Evolutionary conservation across 2,888 invertebrate species (phyloP).

Genomic region (Argyresthia goedartella): DNA sequence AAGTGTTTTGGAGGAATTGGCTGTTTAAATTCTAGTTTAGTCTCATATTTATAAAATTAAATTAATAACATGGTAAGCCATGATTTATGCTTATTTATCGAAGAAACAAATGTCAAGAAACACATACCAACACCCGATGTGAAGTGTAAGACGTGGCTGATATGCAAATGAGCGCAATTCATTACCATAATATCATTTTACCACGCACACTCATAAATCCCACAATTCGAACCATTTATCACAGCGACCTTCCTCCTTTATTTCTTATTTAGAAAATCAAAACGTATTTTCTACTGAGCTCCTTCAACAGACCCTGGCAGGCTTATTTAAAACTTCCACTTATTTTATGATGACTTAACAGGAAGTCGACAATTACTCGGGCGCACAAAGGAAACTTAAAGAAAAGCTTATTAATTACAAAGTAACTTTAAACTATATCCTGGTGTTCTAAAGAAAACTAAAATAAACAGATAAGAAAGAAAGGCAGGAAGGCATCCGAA

Average conservation of each 20-base stretch:
- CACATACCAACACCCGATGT: neutral
- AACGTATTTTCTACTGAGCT: neutral
- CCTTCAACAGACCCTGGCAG: neutral
- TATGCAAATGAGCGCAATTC: slow-evolving; percentile 11
- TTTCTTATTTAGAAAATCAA: neutral
- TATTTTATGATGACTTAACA: slow-evolving; percentile 19
- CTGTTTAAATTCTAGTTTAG: too few species aligned
- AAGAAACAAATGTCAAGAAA: neutral
- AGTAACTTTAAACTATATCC: slow-evolving; percentile 21
- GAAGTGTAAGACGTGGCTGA: slow-evolving; percentile 3
- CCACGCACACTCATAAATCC: slow-evolving; percentile 5
- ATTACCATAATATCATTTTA: slow-evolving; percentile 9
- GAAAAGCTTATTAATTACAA: slow-evolving; percentile 32
- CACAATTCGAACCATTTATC: neutral
- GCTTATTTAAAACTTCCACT: neutral
- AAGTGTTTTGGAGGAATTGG: too few species aligned
- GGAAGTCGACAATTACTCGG: slow-evolving; percentile 25
- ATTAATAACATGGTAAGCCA: neutral
- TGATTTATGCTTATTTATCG: neutral
- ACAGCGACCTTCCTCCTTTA: neutral
- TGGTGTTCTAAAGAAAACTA: slow-evolving; percentile 6
- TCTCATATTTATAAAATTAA: too few species aligned
- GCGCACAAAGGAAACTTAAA: slow-evolving; percentile 31
- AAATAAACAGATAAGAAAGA: slow-evolving; percentile 10
- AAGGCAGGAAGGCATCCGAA: slow-evolving; percentile 26